Evolutionary conservation across 2,797 vertebrate genomes (phyloP).

Genomic region (Aplochiton taeniatus): DNA sequence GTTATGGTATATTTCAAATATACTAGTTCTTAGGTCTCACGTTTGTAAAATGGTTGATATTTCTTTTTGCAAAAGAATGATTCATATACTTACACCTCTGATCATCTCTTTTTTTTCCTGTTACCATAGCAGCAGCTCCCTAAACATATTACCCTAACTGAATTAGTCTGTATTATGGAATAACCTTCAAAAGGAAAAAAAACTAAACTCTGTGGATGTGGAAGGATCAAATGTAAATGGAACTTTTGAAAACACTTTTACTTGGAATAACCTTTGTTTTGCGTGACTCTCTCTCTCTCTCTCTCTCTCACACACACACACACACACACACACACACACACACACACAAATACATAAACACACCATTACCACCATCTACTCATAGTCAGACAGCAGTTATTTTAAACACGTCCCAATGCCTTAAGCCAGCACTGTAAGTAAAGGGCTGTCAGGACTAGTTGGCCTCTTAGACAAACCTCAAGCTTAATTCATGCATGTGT

Average conservation of each 20-base stretch:
- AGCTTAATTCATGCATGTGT: conserved; percentile 9
- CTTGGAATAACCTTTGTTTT: too few species aligned
- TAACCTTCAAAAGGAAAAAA: neutral
- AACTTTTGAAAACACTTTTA: too few species aligned
- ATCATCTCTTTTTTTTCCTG: conserved; percentile 20
- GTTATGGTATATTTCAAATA: too few species aligned
- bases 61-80: too few species aligned
- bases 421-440: conserved; percentile 7
- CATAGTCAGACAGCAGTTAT: too few species aligned
- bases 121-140: conserved; percentile 54
- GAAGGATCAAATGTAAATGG: neutral
- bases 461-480: neutral
- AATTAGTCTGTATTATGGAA: neutral
- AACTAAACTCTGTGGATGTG: neutral
- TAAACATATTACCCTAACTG: neutral
- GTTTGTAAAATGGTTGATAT: too few species aligned
- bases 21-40: too few species aligned
- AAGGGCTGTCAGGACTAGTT: neutral
- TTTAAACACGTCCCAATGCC: neutral
- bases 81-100: neutral
- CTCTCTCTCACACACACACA: conserved; percentile 3
- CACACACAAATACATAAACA: neutral
- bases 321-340: conserved; percentile 3
- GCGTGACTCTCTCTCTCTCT: neutral
- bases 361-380: too few species aligned